Percentiles rank a stretch among this genome's conserved stretches.
phyloP scores from a whole-genome alignment of 2,113 vertebrate genomes.

The Callorhinus ursinus region DNA sequence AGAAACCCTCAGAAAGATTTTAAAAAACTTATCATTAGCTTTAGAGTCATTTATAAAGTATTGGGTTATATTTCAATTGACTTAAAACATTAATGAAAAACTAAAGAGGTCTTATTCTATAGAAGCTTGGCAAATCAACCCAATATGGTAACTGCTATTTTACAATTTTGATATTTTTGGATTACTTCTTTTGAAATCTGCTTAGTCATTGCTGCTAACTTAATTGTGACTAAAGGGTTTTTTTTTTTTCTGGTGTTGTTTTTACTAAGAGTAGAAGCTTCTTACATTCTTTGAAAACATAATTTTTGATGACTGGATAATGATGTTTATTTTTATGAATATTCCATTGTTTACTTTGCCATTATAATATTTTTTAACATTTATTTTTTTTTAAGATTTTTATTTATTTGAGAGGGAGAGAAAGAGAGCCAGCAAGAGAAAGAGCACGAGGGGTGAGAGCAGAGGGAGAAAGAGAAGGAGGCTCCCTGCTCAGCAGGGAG shows the following conservation, averaged over 20 bases:
- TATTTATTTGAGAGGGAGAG: neutral
- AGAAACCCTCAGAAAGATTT: neutral
- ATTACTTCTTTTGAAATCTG: neutral
- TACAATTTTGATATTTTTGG: neutral
- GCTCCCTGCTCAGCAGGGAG: neutral
- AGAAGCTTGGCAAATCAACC: neutral
- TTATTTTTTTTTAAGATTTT: neutral
- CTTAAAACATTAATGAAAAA: neutral
- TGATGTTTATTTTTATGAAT: neutral
- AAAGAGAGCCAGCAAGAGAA: neutral
- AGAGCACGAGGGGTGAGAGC: too few species aligned
- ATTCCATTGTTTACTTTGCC: neutral
- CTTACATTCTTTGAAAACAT: neutral
- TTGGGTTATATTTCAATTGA: neutral
- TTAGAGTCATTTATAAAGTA: neutral
- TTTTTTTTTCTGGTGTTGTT: neutral
- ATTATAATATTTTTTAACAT: neutral
- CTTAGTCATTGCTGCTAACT: neutral
- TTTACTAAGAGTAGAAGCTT: neutral
- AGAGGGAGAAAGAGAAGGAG: neutral
- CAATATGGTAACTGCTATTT: neutral
- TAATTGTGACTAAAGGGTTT: neutral
- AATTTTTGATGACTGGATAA: neutral
- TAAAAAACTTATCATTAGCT: neutral
- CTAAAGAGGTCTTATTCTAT: neutral